phyloP scores from a whole-genome alignment of 2,797 vertebrate genomes.

The Chloroceryle inda region DNA sequence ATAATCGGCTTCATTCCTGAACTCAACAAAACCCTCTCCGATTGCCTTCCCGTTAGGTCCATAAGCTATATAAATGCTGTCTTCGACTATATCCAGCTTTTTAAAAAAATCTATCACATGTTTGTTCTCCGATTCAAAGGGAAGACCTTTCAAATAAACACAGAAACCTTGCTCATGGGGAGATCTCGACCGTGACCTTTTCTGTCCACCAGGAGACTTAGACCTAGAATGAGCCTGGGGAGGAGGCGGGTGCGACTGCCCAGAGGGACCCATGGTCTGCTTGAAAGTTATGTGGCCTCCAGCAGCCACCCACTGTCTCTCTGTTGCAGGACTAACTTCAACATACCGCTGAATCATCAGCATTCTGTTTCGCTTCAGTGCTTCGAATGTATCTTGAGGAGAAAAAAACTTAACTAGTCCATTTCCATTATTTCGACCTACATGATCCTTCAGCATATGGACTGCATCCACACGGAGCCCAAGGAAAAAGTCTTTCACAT shows the following conservation, averaged over 20 bases:
- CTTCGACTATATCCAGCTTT: conserved; percentile 93
- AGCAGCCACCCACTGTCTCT: conserved; percentile 92
- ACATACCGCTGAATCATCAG: conserved; percentile 97
- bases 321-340: conserved; percentile 92
- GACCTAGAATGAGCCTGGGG: conserved; percentile 80
- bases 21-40: conserved; percentile 97
- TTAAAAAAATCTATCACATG: conserved; percentile 98
- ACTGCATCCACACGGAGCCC: conserved; percentile 92
- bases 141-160: conserved; percentile 96
- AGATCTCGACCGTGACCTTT: conserved; percentile 93
- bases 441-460: conserved; percentile 90
- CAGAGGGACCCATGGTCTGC: conserved; percentile 83
- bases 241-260: conserved; percentile 80
- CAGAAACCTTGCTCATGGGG: conserved; percentile 95
- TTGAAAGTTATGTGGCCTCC: conserved; percentile 85
- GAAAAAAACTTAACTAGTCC: conserved; percentile 95
- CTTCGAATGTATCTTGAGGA: conserved; percentile 96
- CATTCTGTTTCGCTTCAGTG: conserved; percentile 92
- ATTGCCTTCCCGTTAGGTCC: conserved; percentile 96
- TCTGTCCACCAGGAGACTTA: conserved; percentile 83
- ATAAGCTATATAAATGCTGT: conserved; percentile 97
- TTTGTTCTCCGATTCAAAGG: conserved; percentile 97
- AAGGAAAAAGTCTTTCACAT: conserved; percentile 94
- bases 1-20: conserved; percentile 93
- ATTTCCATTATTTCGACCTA: conserved; percentile 92